A percentile compares a stretch with the other conserved stretches of the same genome.
These are phyloP conservation scores for Apis laboriosa DNA, from an alignment of 1,140 invertebrate genomes.

Conservation along the genomic window DNA sequence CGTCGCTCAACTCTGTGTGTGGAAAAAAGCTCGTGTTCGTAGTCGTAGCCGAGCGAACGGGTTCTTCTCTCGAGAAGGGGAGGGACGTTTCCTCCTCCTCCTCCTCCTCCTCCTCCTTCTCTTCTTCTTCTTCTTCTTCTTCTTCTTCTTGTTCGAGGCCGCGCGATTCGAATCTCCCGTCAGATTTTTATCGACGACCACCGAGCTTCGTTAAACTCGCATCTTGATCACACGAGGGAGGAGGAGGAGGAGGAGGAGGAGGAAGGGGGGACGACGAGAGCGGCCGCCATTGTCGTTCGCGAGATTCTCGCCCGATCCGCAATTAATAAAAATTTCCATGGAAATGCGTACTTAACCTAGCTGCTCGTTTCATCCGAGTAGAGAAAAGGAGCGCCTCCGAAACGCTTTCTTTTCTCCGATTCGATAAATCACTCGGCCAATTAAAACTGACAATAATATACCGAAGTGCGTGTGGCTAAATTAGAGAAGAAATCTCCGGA, in stretches of 20 bases:
- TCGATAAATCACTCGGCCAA: constrained; percentile 62
- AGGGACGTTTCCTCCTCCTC: not conserved
- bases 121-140: not conserved
- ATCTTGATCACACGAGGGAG: constrained; percentile 9
- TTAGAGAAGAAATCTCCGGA: constrained; percentile 55
- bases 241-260: not conserved
- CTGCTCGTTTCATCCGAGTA: constrained; percentile 51
- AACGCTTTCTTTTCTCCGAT: constrained; percentile 58
- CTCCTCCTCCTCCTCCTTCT: too few relatives aligned
- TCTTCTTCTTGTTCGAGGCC: not conserved
- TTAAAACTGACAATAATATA: constrained; percentile 54
- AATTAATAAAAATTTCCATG: constrained; percentile 57
- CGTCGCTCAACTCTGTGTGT: constrained; percentile 21
- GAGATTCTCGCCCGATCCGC: constrained; percentile 1
- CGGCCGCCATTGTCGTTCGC: constrained; percentile 21
- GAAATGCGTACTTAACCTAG: constrained; percentile 26
- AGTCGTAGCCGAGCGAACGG: not conserved
- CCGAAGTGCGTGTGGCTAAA: constrained; percentile 37
- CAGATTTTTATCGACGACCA: constrained; percentile 43
- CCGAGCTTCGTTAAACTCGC: constrained; percentile 41
- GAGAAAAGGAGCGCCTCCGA: constrained; percentile 40
- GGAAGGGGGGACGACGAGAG: not conserved
- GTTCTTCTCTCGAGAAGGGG: not conserved
- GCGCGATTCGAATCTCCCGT: constrained; percentile 49
- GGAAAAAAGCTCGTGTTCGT: constrained; percentile 17